Conservation (phyloP, 2,888 invertebrate genomes). For the Tryphoninae sp. region DNA sequence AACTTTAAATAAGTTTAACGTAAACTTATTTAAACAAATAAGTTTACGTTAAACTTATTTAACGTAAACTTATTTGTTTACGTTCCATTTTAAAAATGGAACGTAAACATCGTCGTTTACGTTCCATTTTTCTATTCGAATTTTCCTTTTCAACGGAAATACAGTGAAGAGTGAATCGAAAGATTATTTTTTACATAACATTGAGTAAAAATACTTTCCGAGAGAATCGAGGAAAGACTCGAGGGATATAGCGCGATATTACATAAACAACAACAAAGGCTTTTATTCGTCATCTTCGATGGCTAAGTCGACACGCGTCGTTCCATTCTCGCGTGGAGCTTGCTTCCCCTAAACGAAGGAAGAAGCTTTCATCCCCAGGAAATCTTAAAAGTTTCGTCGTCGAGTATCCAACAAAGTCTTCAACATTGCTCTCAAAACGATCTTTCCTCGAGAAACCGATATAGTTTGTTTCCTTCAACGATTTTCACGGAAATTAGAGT, state of each 20-base stretch:
- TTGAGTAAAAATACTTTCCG: neutral
- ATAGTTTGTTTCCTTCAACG: neutral
- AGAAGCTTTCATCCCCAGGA: conserved; percentile 41
- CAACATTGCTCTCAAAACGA: conserved; percentile 47
- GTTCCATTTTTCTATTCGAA: too few species aligned
- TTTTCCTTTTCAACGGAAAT: too few species aligned
- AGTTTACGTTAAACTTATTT: too few species aligned
- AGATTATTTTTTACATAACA: neutral
- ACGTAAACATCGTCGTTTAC: too few species aligned
- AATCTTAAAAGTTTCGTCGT: conserved; percentile 57
- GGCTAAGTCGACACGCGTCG: conserved; percentile 39
- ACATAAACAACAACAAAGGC: neutral
- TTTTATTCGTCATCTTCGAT: conserved; percentile 45
- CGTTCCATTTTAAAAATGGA: too few species aligned
- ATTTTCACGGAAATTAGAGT: conserved; percentile 9
- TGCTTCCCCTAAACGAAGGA: neutral
- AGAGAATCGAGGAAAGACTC: neutral
- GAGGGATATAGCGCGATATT: neutral
- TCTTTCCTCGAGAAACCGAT: conserved; percentile 11
- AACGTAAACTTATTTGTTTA: too few species aligned
- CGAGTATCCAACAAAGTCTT: conserved; percentile 38
- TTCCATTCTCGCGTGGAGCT: neutral
- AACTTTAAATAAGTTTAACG: too few species aligned
- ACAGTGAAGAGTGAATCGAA: too few species aligned
- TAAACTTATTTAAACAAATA: too few species aligned